Evolutionary conservation across 1,140 invertebrate species (phyloP), one percentile per base, ranked within the genome.

Genomic region (Artemia franciscana): DNA sequence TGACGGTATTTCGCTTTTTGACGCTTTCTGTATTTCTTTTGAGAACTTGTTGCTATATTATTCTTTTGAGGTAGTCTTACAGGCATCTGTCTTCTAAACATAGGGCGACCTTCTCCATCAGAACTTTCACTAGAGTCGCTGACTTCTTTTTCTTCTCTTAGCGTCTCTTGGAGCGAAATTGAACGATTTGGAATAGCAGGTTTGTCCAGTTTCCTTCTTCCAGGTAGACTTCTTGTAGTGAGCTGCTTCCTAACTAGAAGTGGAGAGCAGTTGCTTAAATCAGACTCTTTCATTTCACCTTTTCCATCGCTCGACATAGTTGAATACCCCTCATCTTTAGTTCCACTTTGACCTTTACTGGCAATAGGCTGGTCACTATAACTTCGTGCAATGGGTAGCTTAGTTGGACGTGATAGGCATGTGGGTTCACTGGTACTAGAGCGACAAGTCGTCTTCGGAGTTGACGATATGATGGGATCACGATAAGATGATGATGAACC

Each of bases 261-360:
- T 59, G 30, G 12, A 58, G 60, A 21, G 61, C 51, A 25, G 63
- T 12, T 51, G 21, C 39, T 51, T 12, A 51, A 15, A 3, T 51
- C 77, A 59, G 77, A 77, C 23, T 78, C 71, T 5, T 76, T 77
- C 0, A 78, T 78, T 66, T 85, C 82, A 1, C 80, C 80, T 70
- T 88, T 84, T 2, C 88, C 84, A 70, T 90, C 86, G 67, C 84
- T 87, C 1, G 86, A 88, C 86, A 90, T 90, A 3, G 86, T 88
- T 26, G 86, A 88, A 70, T 90, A 90, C 1, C 86, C 86, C 72
- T 90, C 86, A 73, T 88, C 86, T 66, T 84, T 79, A 65, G n/a
- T n/a, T n/a, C n/a, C n/a, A n/a, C n/a, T n/a, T n/a, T n/a, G n/a
- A n/a, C n/a, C n/a, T n/a, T n/a, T n/a, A n/a, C n/a, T n/a, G n/a